Conservation (phyloP, 2,797 vertebrate species). For the Euthynnus affinis region DNA sequence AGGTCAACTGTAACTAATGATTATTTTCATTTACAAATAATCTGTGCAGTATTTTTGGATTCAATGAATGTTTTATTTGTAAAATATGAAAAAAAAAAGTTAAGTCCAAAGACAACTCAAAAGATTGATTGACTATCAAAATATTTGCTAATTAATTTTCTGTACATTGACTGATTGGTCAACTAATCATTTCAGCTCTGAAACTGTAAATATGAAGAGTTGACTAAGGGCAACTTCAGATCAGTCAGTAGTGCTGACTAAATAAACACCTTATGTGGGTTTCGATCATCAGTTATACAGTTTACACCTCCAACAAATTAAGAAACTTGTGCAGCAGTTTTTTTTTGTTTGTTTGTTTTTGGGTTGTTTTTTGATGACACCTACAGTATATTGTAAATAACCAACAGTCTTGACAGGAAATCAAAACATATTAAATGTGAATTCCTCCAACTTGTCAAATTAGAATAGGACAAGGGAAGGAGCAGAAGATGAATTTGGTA, state of each 20-base stretch:
- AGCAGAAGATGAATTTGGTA: constrained; percentile 1
- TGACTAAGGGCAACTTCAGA: background rate
- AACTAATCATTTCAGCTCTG: background rate
- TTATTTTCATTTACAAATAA: background rate
- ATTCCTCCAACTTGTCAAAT: constrained; percentile 17
- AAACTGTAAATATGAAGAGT: background rate
- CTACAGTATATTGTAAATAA: constrained; percentile 8
- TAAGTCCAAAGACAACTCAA: too few relatives aligned
- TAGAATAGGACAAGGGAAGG: background rate
- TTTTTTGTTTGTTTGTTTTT: background rate
- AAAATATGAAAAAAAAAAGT: background rate
- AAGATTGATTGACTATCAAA: background rate
- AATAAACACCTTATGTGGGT: background rate
- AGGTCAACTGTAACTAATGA: too few relatives aligned
- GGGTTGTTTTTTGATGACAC: background rate
- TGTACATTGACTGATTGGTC: background rate
- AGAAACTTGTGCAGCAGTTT: background rate
- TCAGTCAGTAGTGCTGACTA: background rate
- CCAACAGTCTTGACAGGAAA: background rate
- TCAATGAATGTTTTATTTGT: background rate
- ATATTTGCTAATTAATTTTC: background rate
- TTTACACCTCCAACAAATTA: background rate
- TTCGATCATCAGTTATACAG: background rate
- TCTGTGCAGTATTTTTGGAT: background rate
- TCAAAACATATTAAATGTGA: constrained; percentile 44